Conservation (phyloP, 2,888 invertebrate species). For the Synergus japonicus region DNA sequence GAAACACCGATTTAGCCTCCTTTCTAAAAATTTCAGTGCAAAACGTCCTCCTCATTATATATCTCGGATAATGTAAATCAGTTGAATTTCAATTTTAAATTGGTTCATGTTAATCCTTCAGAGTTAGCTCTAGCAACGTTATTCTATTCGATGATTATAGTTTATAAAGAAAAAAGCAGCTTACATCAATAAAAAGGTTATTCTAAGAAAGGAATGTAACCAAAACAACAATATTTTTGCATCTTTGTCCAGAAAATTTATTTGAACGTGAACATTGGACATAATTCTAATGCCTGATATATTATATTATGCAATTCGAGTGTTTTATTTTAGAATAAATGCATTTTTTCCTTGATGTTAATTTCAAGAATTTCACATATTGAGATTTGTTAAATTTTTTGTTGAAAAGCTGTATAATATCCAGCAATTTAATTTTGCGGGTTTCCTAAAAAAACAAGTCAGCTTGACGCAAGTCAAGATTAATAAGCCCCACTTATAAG, state of each 20-base stretch:
- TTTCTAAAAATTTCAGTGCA: constrained; percentile 2
- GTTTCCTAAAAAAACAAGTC: neutral
- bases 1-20: neutral
- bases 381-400: no score
- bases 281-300: no score
- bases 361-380: no score
- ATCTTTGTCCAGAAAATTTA: no score
- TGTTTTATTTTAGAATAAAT: no score
- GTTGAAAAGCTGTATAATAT: neutral
- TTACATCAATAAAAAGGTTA: neutral
- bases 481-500: no score
- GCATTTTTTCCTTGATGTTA: no score
- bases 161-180: neutral
- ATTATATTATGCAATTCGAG: no score
- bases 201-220: neutral
- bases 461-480: neutral
- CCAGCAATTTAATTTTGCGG: neutral
- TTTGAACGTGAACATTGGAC: no score
- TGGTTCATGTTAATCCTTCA: neutral
- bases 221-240: neutral
- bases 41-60: neutral
- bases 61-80: neutral
- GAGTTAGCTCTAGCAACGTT: neutral
- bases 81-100: neutral
- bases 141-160: neutral